Evolutionary conservation across 37 sponge, comb jelly and placozoan genomes (phyloP), one percentile per base, ranked within the genome.

Genomic region (Ianthella basta): DNA sequence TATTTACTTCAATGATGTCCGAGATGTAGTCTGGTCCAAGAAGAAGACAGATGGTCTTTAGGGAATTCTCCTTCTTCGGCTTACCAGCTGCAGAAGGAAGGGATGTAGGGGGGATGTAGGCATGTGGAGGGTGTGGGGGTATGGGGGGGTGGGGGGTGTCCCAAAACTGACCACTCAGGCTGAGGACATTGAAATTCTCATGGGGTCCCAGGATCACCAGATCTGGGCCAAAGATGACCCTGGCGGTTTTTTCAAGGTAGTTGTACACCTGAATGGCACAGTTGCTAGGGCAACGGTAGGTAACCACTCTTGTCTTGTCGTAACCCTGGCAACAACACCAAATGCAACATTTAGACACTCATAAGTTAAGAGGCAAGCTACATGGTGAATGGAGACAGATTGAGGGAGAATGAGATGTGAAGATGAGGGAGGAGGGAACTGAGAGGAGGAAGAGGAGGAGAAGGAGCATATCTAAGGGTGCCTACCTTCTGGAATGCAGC

Each of bases 141-240:
- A 41, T 74, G 75, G 33, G 75, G 33, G 75, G 33, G 75, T 74
- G 75, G 33, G 75, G 75, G 24, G 59, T 80, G 80, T 80, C 14
- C 15, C 50, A 44, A 44, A 27, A 87, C 88, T 80, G 54, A 90
- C 94, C 97, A 77, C 92, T 91, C 56, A 96, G 89, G 60, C 90
- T 91, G 75, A 97, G 91, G 25, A 92, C 91, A 59, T 94, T 97
- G 91, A 97, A 97, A 68, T 80, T 92, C 89, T 97, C 97, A 77
- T 97, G 95, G 3, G 95, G 93, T 0, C 86, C 91, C 44, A 97
- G 88, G 33, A 95, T 77, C 37, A 97, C 95, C 83, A 97, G 85
- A 82, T 97, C 93, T 0, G 97, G 97, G 10, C 97, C 97, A 92
- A 97, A 97, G 70, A 94, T 72, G 18, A 97, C 95, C 27, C 97